Evolutionary conservation across 2,888 invertebrate species (phyloP).

Genomic region (Cephus pulcher): DNA sequence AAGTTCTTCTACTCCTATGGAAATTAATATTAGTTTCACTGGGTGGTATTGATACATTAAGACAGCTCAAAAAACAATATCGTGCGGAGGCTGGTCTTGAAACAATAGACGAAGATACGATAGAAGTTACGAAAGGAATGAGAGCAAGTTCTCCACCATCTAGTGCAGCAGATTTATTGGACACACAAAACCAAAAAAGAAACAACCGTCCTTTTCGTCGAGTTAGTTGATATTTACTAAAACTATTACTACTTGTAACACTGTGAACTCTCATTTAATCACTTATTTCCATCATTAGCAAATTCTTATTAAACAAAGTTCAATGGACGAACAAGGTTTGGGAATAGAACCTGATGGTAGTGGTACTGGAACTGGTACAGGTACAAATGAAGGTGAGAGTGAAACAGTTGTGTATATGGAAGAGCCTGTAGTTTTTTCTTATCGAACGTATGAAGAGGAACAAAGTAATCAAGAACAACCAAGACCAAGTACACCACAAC

Average conservation of each 20-base stretch:
- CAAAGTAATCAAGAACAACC: conserved; percentile 63
- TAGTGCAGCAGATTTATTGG: conserved; percentile 89
- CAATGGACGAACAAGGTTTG: conserved; percentile 83
- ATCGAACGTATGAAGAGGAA: conserved; percentile 55
- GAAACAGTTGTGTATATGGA: conserved; percentile 62
- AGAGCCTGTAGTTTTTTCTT: conserved; percentile 38
- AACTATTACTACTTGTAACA: not conserved
- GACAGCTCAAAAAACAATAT: conserved; percentile 79
- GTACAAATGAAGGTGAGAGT: conserved; percentile 67
- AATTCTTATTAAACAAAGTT: conserved; percentile 92
- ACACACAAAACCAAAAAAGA: conserved; percentile 84
- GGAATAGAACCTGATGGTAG: conserved; percentile 62
- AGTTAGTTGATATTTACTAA: conserved; percentile 57
- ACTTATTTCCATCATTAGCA: conserved; percentile 56
- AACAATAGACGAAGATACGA: conserved; percentile 89
- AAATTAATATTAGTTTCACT: conserved; percentile 92
- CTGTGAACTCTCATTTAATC: not conserved
- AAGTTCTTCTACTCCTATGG: conserved; percentile 94
- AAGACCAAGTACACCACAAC: conserved; percentile 68
- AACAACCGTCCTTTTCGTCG: conserved; percentile 79
- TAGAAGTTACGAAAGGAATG: conserved; percentile 94
- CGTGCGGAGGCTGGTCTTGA: conserved; percentile 79
- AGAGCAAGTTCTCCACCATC: conserved; percentile 95
- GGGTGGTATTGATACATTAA: conserved; percentile 89
- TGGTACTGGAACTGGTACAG: conserved; percentile 36